Evolutionary conservation across 1,140 invertebrate species (phyloP).

Genomic region (Pteromalus puparum): DNA sequence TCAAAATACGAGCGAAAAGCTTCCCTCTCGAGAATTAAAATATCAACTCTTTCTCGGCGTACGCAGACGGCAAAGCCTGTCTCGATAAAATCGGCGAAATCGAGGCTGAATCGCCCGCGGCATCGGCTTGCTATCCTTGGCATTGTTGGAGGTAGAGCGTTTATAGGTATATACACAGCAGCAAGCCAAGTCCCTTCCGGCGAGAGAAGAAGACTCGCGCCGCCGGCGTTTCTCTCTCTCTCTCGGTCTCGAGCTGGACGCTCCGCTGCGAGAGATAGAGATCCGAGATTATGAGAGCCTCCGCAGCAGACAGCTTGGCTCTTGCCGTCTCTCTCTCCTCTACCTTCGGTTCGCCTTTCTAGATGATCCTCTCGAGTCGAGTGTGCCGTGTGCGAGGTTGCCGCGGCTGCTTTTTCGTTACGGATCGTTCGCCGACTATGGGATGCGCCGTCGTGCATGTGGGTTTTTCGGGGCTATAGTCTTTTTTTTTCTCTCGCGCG

Average conservation of each 20-base stretch:
- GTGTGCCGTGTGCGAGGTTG: slow-evolving; percentile 36
- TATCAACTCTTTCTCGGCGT: slow-evolving; percentile 18
- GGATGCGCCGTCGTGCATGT: not conserved
- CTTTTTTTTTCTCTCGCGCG: not conserved
- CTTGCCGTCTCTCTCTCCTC: slow-evolving; percentile 65
- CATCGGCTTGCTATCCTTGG: slow-evolving; percentile 58
- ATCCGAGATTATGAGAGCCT: slow-evolving; percentile 68
- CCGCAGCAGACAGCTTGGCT: slow-evolving; percentile 73
- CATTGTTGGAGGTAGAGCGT: slow-evolving; percentile 55
- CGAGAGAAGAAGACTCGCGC: slow-evolving; percentile 51
- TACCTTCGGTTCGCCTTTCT: slow-evolving; percentile 21
- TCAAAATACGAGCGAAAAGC: slow-evolving; percentile 38
- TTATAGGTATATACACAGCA: not conserved
- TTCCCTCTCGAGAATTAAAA: slow-evolving; percentile 46
- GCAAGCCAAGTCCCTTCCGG: slow-evolving; percentile 55
- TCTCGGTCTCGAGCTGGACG: not conserved
- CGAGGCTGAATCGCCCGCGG: slow-evolving; percentile 8
- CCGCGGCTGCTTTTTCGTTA: slow-evolving; percentile 32
- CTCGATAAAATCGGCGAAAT: slow-evolving; percentile 58
- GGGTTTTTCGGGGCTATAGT: slow-evolving; percentile 12
- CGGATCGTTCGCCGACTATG: not conserved
- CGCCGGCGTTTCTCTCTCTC: slow-evolving; percentile 22
- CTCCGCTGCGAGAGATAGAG: slow-evolving; percentile 6
- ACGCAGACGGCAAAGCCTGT: no score
- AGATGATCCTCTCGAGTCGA: slow-evolving; percentile 9